Conservation (phyloP, 2,797 vertebrate species). For the Coilia nasus region DNA sequence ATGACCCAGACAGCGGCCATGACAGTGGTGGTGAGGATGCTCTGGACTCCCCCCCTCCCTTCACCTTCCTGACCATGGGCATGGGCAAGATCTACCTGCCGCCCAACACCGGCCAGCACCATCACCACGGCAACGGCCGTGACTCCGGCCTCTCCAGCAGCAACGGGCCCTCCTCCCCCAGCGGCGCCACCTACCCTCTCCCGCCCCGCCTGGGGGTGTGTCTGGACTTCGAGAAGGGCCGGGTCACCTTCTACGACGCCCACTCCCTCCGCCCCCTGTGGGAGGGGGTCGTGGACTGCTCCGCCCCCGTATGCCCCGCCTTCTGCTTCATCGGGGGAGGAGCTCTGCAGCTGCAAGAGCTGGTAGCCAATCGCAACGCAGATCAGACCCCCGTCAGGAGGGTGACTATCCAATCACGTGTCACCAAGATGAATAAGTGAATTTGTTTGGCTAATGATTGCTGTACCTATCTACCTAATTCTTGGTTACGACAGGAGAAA, state of each 20-base stretch:
- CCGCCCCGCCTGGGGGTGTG: slow-evolving; percentile 89
- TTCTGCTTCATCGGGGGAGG: slow-evolving; percentile 97
- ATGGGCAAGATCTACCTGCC: slow-evolving; percentile 96
- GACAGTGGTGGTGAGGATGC: slow-evolving; percentile 93
- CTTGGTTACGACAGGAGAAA: neutral
- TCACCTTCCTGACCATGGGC: slow-evolving; percentile 96
- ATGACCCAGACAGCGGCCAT: slow-evolving; percentile 94
- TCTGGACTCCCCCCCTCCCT: slow-evolving; percentile 84
- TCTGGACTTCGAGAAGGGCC: slow-evolving; percentile 93
- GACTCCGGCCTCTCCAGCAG: slow-evolving; percentile 69
- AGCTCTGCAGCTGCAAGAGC: slow-evolving; percentile 92
- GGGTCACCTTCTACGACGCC: slow-evolving; percentile 92
- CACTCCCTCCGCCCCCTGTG: slow-evolving; percentile 92
- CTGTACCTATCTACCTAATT: slow-evolving; percentile 16
- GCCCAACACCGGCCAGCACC: slow-evolving; percentile 53
- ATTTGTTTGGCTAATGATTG: slow-evolving; percentile 27
- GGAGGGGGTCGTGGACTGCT: slow-evolving; percentile 93
- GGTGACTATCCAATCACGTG: slow-evolving; percentile 79
- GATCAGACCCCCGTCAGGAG: slow-evolving; percentile 77
- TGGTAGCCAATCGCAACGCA: slow-evolving; percentile 83
- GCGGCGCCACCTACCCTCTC: slow-evolving; percentile 82
- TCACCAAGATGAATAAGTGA: slow-evolving; percentile 63
- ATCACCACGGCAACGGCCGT: slow-evolving; percentile 62
- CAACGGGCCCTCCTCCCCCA: slow-evolving; percentile 70
- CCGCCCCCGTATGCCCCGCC: slow-evolving; percentile 90